phyloP scores from a whole-genome alignment of 2,888 invertebrate species.

The Netelia melanura region DNA sequence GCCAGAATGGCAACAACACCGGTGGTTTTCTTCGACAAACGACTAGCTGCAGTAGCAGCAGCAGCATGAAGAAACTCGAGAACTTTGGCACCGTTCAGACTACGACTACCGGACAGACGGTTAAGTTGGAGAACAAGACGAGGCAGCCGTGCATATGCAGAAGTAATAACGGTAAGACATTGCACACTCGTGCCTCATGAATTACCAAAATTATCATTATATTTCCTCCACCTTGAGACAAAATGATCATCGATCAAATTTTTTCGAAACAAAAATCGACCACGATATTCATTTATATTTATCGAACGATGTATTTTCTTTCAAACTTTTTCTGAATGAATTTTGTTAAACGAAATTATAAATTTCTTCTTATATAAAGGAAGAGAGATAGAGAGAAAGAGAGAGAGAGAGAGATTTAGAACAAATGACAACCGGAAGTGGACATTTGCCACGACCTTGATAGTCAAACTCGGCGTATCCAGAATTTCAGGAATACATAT shows the following conservation, averaged over 20 bases:
- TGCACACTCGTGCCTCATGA: not conserved
- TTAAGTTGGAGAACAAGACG: conserved; percentile 82
- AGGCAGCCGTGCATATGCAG: conserved; percentile 82
- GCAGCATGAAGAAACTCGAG: conserved; percentile 80
- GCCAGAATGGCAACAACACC: conserved; percentile 74
- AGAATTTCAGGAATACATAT: conserved; percentile 11
- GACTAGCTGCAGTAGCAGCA: conserved; percentile 64
- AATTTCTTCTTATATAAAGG: not conserved
- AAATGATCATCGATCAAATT: not conserved
- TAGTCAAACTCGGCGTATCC: not conserved
- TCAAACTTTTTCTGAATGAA: not conserved
- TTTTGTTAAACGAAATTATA: not conserved
- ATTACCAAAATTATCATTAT: conserved; percentile 20
- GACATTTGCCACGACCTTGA: not conserved
- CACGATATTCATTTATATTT: not conserved
- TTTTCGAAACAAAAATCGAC: too few species aligned
- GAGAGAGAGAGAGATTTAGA: not conserved
- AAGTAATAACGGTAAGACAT: conserved; percentile 79
- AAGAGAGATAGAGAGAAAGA: too few species aligned
- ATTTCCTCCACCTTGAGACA: conserved; percentile 1
- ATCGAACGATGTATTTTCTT: not conserved
- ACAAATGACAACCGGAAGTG: not conserved
- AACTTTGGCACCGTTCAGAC: conserved; percentile 80
- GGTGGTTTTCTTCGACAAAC: conserved; percentile 72
- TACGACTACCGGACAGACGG: conserved; percentile 77